These are phyloP conservation scores for Muscicapa adusta DNA, from an alignment of 2,113 vertebrate species.

Conservation along the genomic window DNA sequence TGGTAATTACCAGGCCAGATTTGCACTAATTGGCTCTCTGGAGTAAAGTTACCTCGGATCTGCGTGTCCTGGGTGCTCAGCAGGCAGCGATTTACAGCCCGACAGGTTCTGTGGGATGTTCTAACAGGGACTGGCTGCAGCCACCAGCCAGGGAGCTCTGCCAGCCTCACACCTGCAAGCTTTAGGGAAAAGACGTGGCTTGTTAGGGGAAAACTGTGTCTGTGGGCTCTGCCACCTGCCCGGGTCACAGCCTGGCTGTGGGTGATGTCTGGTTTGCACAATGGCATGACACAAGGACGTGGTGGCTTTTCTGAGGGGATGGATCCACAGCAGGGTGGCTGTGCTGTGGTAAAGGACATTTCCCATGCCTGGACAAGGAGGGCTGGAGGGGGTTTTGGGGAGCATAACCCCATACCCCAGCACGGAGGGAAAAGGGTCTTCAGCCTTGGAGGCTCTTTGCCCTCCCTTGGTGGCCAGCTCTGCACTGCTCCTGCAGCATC, in stretches of 20 bases:
- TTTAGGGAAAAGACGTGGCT: rapidly evolving
- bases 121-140: background rate
- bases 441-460: background rate
- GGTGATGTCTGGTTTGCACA: background rate
- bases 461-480: rapidly evolving
- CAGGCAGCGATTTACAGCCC: slow-evolving; percentile 40
- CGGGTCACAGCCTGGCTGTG: slow-evolving; percentile 18
- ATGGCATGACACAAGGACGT: background rate
- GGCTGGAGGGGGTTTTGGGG: background rate
- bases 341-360: rapidly evolving
- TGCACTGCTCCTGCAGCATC: background rate
- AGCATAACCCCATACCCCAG: rapidly evolving
- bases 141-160: background rate
- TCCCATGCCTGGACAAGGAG: background rate
- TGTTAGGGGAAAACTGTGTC: background rate
- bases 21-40: slow-evolving; percentile 75
- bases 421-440: background rate
- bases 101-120: background rate
- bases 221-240: background rate
- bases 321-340: background rate
- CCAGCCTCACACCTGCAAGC: background rate
- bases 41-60: slow-evolving; percentile 63
- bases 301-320: background rate
- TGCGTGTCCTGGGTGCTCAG: slow-evolving; percentile 36
- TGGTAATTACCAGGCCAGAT: slow-evolving; percentile 64